A percentile compares a stretch with the other conserved stretches of the same genome.
phyloP scores from a whole-genome alignment of 1,140 invertebrate genomes.

The Pogonognathellus flavescens region DNA sequence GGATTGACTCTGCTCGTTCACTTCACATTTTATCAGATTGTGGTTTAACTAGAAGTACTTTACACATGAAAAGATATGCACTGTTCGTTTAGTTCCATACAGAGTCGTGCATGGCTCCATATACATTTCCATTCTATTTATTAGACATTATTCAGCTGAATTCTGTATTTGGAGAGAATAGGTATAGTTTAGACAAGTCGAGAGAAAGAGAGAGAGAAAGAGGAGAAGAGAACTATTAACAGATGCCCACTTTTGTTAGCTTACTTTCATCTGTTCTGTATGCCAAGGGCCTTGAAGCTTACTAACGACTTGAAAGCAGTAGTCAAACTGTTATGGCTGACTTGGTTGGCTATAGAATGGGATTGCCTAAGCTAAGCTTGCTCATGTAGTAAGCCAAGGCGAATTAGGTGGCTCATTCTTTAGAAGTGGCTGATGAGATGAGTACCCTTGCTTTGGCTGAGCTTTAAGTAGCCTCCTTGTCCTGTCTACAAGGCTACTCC shows the following conservation, averaged over 20 bases:
- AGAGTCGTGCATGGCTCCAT: not conserved
- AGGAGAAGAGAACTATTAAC: not conserved
- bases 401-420: conserved; percentile 8
- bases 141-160: conserved; percentile 9
- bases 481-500: not conserved
- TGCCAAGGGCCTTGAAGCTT: conserved; percentile 23
- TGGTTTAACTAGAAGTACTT: not conserved
- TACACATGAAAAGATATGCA: not conserved
- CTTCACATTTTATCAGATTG: conserved; percentile 15
- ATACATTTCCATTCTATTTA: conserved; percentile 20
- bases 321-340: not conserved
- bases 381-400: not conserved
- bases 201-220: too few species aligned
- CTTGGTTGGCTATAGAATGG: not conserved
- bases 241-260: conserved; percentile 33
- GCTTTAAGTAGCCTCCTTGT: conserved; percentile 4
- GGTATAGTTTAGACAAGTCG: not conserved
- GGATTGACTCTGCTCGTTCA: conserved; percentile 6
- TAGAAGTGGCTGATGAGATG: conserved; percentile 16
- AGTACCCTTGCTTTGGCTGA: not conserved
- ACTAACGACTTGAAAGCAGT: conserved; percentile 13
- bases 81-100: not conserved
- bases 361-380: not conserved
- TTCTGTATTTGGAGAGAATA: not conserved
- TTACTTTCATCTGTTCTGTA: conserved; percentile 7